phyloP scores from a whole-genome alignment of 2,113 vertebrate genomes.

The Nasalis larvatus region DNA sequence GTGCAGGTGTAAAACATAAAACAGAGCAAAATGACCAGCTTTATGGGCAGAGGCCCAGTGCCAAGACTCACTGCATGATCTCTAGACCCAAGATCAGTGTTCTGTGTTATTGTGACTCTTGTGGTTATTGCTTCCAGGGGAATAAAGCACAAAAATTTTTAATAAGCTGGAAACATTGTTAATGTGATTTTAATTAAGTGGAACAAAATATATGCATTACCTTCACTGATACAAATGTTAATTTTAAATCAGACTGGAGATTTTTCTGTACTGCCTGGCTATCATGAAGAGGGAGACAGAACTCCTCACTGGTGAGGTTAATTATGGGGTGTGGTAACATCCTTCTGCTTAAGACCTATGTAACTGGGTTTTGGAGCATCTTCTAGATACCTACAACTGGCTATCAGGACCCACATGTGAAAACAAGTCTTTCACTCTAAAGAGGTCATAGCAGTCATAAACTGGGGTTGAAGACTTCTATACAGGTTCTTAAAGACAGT shows the following conservation, averaged over 20 bases:
- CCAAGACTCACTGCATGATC: not conserved
- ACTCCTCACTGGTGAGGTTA: not conserved
- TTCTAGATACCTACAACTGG: not conserved
- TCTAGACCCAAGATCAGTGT: not conserved
- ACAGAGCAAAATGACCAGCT: not conserved
- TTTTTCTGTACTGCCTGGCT: not conserved
- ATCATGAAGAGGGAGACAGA: not conserved
- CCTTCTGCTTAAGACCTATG: not conserved
- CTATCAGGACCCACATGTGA: not conserved
- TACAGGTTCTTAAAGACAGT: not conserved
- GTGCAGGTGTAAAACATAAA: not conserved
- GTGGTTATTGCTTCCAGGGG: not conserved
- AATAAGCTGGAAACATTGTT: constrained; percentile 5
- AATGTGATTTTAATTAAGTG: constrained; percentile 33
- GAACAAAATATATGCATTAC: not conserved
- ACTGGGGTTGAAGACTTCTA: not conserved
- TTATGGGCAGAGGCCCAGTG: not conserved
- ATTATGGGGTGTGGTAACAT: not conserved
- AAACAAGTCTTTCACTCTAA: not conserved
- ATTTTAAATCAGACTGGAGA: not conserved
- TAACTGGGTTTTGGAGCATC: not conserved
- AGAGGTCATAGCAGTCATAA: not conserved
- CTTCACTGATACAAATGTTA: not conserved
- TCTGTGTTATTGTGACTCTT: not conserved
- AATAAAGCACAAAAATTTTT: constrained; percentile 1